phyloP scores from a whole-genome alignment of 37 sponge, comb jelly and placozoan genomes.

The Lycopodina hypogea region DNA sequence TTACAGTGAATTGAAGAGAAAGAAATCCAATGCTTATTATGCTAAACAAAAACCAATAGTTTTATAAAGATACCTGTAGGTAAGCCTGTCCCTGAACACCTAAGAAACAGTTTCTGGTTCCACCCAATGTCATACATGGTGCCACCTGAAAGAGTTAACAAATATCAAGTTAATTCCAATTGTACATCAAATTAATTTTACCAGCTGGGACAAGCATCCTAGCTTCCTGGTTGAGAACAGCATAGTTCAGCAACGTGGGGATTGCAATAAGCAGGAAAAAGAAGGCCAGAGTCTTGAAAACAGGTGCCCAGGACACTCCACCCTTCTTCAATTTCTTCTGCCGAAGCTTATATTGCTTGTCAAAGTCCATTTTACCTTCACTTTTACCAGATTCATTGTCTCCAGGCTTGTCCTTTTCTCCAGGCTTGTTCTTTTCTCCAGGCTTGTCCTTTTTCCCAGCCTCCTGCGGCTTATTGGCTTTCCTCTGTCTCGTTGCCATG shows the following conservation, averaged over 20 bases:
- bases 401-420: background rate
- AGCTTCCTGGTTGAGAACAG: slow-evolving; percentile 50
- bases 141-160: slow-evolving; percentile 12
- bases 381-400: background rate
- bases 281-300: slow-evolving; percentile 23
- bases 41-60: too few relatives aligned
- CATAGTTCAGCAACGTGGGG: slow-evolving; percentile 52
- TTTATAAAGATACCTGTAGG: slow-evolving; percentile 48
- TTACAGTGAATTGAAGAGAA: too few relatives aligned
- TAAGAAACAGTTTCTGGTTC: slow-evolving; percentile 58
- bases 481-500: slow-evolving; percentile 20
- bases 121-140: slow-evolving; percentile 58
- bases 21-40: too few relatives aligned
- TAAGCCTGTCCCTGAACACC: slow-evolving; percentile 40
- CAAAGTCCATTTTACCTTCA: background rate
- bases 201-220: slow-evolving; percentile 38
- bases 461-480: background rate
- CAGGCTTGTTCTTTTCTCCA: background rate
- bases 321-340: background rate
- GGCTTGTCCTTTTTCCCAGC: background rate
- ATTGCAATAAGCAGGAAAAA: slow-evolving; percentile 31
- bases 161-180: background rate
- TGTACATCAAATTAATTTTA: background rate
- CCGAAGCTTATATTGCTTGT: background rate
- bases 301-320: slow-evolving; percentile 14